Base-by-base conservation (phyloP, 2,888 invertebrate species). In the Aleiodes alternator region DNA sequence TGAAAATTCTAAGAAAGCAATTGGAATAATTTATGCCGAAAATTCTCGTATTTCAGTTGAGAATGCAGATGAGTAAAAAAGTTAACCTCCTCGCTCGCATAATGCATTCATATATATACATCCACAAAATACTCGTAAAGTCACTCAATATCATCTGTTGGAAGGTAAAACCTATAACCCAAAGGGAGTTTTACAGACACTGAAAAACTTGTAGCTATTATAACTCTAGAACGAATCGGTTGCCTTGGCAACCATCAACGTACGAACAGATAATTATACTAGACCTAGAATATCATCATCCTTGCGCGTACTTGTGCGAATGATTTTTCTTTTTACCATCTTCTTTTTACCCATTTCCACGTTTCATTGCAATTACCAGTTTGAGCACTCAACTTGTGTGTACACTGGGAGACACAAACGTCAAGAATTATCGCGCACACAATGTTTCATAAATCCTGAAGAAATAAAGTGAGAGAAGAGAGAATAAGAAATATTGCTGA, bases 221-320 rank as follows among this genome's bases (percentile, higher is more conserved):
- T 14, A 29, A 31, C 51, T 50, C 6, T 23, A 31, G 68, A 68
- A 68, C 68, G 51, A 68, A 68, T 68, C 50, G 12, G 23, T 61
- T 53, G 53, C 16, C 16, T 7, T 14, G 53, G 50, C 66, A 50
- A 50, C 50, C 50, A 23, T 66, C 29, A 48, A 66, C 14, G 5
- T 51, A 51, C 31, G 8, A 51, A 68, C 8, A 51, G 51, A 68
- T 68, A 51, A 68, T 68, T 68, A 51, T 38, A 16, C 64, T 64
- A 64, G 64, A 23, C 34, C n/a, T 48, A 23, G 64, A 64, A 64
- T 61, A 61, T 64, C 64, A 64, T 68, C 51, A 68, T 68, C 31
- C 23, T 66, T 29, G 50, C 53, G 53, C 12, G 51, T 50, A 68
- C 51, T 68, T 68, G 51, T 57, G 12, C 4, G 16, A 6, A 29